Evolutionary conservation across 2,888 invertebrate species (phyloP).

Genomic region (Timema cristinae): DNA sequence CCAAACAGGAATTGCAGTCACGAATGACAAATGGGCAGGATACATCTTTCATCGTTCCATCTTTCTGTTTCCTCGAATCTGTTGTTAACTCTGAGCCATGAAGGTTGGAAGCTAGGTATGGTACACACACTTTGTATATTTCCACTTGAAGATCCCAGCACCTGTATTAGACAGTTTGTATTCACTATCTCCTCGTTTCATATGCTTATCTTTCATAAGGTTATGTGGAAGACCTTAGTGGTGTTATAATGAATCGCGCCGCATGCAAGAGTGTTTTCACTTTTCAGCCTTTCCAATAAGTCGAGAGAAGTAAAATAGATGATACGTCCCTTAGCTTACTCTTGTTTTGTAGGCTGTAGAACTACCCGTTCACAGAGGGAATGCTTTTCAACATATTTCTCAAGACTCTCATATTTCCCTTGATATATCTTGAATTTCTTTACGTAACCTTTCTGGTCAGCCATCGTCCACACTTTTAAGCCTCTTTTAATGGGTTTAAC

Average conservation of each 20-base stretch:
- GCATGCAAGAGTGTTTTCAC: not conserved
- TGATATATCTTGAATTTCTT: constrained; percentile 3
- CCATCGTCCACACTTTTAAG: constrained; percentile 29
- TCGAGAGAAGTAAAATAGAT: not conserved
- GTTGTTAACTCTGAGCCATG: constrained; percentile 29
- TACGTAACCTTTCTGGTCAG: not conserved
- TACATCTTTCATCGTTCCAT: constrained; percentile 13
- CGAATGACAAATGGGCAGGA: not conserved
- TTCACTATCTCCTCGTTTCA: constrained; percentile 4
- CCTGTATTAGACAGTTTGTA: constrained; percentile 21
- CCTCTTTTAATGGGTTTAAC: constrained; percentile 35
- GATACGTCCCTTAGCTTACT: not conserved
- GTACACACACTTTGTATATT: constrained; percentile 29
- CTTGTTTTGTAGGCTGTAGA: not conserved
- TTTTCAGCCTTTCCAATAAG: not conserved
- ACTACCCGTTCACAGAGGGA: not conserved
- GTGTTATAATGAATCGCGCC: not conserved
- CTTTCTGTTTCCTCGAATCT: constrained; percentile 10
- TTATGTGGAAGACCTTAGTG: not conserved
- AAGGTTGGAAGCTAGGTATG: constrained; percentile 29
- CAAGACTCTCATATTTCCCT: not conserved
- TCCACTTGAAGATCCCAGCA: constrained; percentile 29
- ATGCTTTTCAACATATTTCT: not conserved
- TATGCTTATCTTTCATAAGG: not conserved
- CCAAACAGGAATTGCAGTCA: constrained; percentile 19